Percentiles rank a stretch among this genome's conserved stretches.
phyloP scores from a whole-genome alignment of 1,140 invertebrate genomes.

The Phenacoccus solenopsis region DNA sequence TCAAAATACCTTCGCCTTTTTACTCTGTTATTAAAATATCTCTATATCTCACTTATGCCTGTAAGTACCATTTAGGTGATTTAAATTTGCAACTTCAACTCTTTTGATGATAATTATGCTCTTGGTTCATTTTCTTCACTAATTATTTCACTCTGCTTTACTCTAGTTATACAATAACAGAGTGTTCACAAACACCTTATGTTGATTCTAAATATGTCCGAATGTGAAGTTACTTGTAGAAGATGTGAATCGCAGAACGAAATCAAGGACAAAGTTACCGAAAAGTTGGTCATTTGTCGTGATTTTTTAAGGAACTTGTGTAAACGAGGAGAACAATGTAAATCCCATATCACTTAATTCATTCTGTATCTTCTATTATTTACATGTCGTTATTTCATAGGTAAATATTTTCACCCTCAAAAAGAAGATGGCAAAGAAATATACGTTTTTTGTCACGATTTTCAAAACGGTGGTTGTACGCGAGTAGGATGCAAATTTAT shows the following conservation, averaged over 20 bases:
- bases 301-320: slow-evolving; percentile 54
- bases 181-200: background rate
- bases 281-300: slow-evolving; percentile 35
- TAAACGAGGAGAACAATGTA: slow-evolving; percentile 61
- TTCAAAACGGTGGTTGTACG: slow-evolving; percentile 50
- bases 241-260: background rate
- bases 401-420: slow-evolving; percentile 29
- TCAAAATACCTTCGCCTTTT: too few relatives aligned
- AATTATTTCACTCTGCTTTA: too few relatives aligned
- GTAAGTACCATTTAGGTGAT: too few relatives aligned
- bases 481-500: slow-evolving; percentile 48
- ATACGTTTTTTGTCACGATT: slow-evolving; percentile 67
- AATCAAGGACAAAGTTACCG: background rate
- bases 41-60: too few relatives aligned
- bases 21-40: too few relatives aligned
- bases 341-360: slow-evolving; percentile 49
- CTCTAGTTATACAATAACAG: too few relatives aligned
- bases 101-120: too few relatives aligned
- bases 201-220: background rate
- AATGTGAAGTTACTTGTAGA: background rate
- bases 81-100: too few relatives aligned
- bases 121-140: too few relatives aligned
- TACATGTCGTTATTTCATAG: background rate
- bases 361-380: slow-evolving; percentile 32
- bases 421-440: slow-evolving; percentile 21